Evolutionary conservation across 1,140 invertebrate species (phyloP).

Genomic region (Halyomorpha halys): DNA sequence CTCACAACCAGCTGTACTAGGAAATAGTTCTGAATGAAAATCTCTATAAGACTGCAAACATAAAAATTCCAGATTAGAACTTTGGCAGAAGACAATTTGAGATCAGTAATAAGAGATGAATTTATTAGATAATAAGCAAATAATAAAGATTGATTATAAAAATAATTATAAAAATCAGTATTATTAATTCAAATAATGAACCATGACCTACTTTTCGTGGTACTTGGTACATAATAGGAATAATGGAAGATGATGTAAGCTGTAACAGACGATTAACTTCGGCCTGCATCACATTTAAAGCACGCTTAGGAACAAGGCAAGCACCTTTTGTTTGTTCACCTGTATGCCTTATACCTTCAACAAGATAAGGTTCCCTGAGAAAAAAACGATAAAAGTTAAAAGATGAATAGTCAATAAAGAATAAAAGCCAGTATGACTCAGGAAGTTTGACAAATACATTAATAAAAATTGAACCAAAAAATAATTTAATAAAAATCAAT

Average conservation of each 20-base stretch:
- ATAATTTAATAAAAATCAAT: no score
- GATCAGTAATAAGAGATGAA: no score
- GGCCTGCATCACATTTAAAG: conserved; percentile 85
- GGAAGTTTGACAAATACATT: no score
- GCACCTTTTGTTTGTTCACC: conserved; percentile 87
- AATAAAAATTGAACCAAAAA: no score
- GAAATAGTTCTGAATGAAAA: conserved; percentile 86
- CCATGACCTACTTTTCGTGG: conserved; percentile 61
- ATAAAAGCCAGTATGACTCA: no score
- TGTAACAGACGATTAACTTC: conserved; percentile 86
- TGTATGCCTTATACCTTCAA: conserved; percentile 68
- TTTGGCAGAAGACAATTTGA: neutral
- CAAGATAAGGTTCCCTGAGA: conserved; percentile 63
- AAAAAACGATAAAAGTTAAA: no score
- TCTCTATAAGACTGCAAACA: conserved; percentile 71
- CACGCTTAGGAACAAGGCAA: conserved; percentile 81
- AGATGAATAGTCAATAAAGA: no score
- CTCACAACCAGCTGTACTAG: conserved; percentile 67
- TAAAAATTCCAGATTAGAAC: no score
- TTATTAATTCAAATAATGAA: neutral
- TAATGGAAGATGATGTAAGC: conserved; percentile 70
- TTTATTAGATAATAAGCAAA: no score
- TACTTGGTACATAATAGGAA: conserved; percentile 88
- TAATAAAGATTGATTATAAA: neutral
- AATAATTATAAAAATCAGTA: neutral